Conservation (phyloP, 2,888 invertebrate genomes). For the Zelleria hepariella region DNA sequence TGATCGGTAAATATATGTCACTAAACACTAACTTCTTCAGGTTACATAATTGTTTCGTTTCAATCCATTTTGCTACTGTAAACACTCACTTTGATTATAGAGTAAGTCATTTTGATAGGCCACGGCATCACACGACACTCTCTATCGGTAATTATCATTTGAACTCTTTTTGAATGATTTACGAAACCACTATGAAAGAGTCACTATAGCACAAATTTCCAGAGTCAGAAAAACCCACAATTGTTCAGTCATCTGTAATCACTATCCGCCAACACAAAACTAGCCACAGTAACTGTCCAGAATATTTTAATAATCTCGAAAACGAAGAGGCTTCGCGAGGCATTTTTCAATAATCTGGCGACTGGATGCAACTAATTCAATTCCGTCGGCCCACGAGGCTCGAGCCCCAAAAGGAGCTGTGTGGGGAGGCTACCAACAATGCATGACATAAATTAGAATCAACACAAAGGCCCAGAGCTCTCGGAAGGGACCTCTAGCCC, state of each 20-base stretch:
- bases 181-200: not conserved
- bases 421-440: slow-evolving; percentile 66
- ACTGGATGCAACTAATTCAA: slow-evolving; percentile 57
- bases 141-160: not conserved
- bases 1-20: not conserved
- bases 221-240: not conserved
- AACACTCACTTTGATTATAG: slow-evolving; percentile 42
- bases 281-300: not conserved
- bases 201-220: not conserved
- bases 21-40: not conserved
- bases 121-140: not conserved
- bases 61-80: slow-evolving; percentile 1
- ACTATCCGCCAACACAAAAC: not conserved
- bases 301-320: slow-evolving; percentile 21
- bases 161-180: not conserved
- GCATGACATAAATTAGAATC: slow-evolving; percentile 70
- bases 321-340: slow-evolving; percentile 35
- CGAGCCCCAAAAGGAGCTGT: slow-evolving; percentile 58
- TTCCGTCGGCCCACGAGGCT: slow-evolving; percentile 42
- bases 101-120: slow-evolving; percentile 47
- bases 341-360: slow-evolving; percentile 40
- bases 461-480: slow-evolving; percentile 63
- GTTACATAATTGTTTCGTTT: not conserved
- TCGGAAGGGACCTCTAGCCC: slow-evolving; percentile 59
- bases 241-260: no score